Evolutionary conservation across 2,113 vertebrate genomes (phyloP).

Genomic region (Danio rerio): DNA sequence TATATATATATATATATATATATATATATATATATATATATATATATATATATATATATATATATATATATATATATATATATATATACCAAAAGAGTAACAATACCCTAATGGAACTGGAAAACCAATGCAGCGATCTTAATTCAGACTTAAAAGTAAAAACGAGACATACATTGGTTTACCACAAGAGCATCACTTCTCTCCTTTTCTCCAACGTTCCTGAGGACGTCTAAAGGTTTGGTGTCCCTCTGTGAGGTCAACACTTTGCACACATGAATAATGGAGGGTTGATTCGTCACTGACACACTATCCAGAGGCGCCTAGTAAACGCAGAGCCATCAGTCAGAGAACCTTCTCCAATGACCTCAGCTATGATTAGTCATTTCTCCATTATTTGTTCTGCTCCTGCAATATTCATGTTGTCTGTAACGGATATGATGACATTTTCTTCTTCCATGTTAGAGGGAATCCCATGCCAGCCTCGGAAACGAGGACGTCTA

Average conservation of each 20-base stretch:
- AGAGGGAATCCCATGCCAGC: slow-evolving; percentile 72
- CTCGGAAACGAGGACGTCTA: slow-evolving; percentile 58
- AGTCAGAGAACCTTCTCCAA: slow-evolving; percentile 68
- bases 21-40: too few species aligned
- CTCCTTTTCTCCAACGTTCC: slow-evolving; percentile 32
- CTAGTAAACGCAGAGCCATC: slow-evolving; percentile 63
- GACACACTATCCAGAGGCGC: slow-evolving; percentile 62
- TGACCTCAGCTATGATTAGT: slow-evolving; percentile 73
- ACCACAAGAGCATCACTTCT: slow-evolving; percentile 45
- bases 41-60: too few species aligned
- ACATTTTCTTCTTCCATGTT: slow-evolving; percentile 57
- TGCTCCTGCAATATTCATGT: slow-evolving; percentile 73
- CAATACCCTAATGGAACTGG: neutral
- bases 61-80: too few species aligned
- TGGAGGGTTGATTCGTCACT: slow-evolving; percentile 53
- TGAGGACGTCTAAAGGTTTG: slow-evolving; percentile 46
- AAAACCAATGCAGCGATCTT: neutral
- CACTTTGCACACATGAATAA: slow-evolving; percentile 54
- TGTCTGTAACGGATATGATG: slow-evolving; percentile 58
- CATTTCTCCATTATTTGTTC: slow-evolving; percentile 76
- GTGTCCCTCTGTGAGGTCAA: slow-evolving; percentile 54
- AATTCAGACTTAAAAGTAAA: neutral
- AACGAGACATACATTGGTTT: neutral
- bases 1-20: too few species aligned
- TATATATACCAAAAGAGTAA: neutral